Evolutionary conservation across 2,113 vertebrate genomes (phyloP).

Genomic region (Mustelus asterias): DNA sequence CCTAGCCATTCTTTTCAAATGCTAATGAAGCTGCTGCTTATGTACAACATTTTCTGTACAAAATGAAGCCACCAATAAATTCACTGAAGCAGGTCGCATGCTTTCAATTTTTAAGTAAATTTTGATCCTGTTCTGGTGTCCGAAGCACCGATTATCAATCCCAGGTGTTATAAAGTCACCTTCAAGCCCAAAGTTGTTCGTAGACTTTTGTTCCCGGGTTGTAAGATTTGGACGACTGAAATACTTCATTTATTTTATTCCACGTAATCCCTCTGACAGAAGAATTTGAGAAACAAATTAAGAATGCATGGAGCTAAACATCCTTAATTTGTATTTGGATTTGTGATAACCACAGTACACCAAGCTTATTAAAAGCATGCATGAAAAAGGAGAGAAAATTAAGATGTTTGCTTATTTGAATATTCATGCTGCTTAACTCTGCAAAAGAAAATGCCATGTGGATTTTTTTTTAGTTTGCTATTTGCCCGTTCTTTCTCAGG

Average conservation of each 20-base stretch:
- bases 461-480: background rate
- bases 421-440: background rate
- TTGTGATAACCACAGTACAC: slow-evolving; percentile 6
- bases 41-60: background rate
- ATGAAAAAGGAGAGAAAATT: background rate
- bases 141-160: background rate
- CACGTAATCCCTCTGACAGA: background rate
- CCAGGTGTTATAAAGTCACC: background rate
- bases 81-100: background rate
- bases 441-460: background rate
- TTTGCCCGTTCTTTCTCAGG: background rate
- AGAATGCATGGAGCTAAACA: background rate
- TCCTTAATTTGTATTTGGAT: background rate
- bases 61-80: background rate
- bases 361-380: slow-evolving; percentile 1
- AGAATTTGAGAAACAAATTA: background rate
- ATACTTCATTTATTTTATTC: background rate
- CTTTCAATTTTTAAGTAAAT: background rate
- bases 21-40: background rate
- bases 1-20: background rate
- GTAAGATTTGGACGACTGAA: background rate
- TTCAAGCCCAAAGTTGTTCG: background rate
- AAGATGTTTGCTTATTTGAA: slow-evolving; percentile 1
- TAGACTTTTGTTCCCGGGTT: background rate
- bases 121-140: background rate